phyloP scores from a whole-genome alignment of 2,888 invertebrate species.

The Pseudococcus viburni region DNA sequence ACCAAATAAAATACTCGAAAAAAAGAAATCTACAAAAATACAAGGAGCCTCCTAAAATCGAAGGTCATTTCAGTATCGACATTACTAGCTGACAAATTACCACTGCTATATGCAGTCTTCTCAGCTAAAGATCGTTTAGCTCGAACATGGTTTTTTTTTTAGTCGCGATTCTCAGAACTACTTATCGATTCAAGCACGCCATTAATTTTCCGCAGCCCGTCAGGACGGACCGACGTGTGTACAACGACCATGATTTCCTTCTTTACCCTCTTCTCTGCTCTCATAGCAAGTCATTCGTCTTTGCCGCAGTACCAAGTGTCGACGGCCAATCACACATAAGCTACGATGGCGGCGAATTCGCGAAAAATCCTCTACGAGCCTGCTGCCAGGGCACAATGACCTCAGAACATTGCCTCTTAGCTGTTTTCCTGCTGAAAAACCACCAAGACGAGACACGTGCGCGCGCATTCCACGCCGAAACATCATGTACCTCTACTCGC shows the following conservation, averaged over 20 bases:
- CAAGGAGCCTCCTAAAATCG: background rate
- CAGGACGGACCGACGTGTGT: background rate
- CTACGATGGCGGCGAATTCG: background rate
- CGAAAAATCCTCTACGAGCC: background rate
- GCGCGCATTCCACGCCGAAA: background rate
- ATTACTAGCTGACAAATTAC: background rate
- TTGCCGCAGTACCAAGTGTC: background rate
- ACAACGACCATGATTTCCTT: background rate
- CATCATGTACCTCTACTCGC: background rate
- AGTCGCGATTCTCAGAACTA: background rate
- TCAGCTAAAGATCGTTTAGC: background rate
- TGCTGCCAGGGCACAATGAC: background rate
- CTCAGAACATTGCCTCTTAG: background rate
- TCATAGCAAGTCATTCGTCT: background rate
- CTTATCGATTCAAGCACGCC: background rate
- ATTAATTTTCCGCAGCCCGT: conserved; percentile 2
- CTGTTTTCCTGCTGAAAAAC: background rate
- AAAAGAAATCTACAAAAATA: background rate
- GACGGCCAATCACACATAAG: background rate
- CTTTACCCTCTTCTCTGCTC: background rate
- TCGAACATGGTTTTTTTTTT: background rate
- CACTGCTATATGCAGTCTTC: background rate
- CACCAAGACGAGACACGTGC: background rate
- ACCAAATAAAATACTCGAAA: background rate
- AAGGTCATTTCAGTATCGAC: background rate